A percentile compares a stretch with the other conserved stretches of the same genome.
These are phyloP conservation scores for Drosophila picticornis DNA, from an alignment of 2,888 invertebrate genomes.

Conservation along the genomic window DNA sequence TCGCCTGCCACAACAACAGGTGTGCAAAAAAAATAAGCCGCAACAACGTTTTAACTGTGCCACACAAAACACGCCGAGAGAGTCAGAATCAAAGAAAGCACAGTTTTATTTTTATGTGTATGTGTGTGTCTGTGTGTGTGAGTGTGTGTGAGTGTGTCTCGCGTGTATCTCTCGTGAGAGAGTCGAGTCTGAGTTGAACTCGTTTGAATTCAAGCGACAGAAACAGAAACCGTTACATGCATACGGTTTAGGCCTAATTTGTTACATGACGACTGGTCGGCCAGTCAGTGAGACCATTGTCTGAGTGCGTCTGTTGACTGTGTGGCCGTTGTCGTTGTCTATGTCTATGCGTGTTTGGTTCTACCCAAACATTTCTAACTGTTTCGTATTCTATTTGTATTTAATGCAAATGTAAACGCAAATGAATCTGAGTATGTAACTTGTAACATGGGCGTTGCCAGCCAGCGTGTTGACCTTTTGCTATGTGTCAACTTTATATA, in stretches of 20 bases:
- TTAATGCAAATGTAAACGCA: constrained; percentile 45
- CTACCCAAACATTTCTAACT: not conserved
- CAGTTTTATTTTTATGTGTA: constrained; percentile 9
- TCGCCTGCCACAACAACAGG: constrained; percentile 61
- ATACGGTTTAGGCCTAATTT: constrained; percentile 64
- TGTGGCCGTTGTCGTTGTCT: not conserved
- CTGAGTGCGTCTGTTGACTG: not conserved
- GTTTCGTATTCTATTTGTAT: not conserved
- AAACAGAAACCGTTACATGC: constrained; percentile 70
- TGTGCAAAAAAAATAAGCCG: constrained; percentile 49
- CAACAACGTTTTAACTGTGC: constrained; percentile 7
- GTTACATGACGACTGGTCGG: constrained; percentile 26
- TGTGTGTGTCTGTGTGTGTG: not conserved
- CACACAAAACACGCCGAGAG: constrained; percentile 33
- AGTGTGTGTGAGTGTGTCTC: not conserved
- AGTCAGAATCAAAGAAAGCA: constrained; percentile 52
- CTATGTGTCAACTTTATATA: not conserved
- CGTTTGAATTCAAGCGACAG: constrained; percentile 38
- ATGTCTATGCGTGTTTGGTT: not conserved
- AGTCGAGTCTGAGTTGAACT: constrained; percentile 23
- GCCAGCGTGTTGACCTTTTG: constrained; percentile 5
- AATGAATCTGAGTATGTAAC: constrained; percentile 26
- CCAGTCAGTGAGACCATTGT: not conserved
- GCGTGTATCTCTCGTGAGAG: constrained; percentile 2
- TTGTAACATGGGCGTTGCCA: constrained; percentile 18